A percentile compares a stretch with the other conserved stretches of the same genome.
phyloP scores from a whole-genome alignment of 1,140 invertebrate species.

The Bemisia tabaci region DNA sequence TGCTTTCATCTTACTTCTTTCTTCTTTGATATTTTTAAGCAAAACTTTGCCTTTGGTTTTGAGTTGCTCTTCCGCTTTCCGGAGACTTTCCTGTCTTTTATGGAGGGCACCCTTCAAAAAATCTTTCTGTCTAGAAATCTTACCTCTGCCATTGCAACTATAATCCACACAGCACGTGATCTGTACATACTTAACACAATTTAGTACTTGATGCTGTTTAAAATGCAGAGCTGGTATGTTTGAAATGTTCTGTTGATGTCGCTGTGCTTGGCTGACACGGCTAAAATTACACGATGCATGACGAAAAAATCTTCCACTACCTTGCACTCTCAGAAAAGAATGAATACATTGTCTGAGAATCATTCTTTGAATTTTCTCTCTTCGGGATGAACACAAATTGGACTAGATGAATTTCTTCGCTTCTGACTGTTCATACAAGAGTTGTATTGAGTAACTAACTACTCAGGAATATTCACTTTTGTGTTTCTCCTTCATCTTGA shows the following conservation, averaged over 20 bases:
- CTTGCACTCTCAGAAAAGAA: not conserved
- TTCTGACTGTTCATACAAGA: no score
- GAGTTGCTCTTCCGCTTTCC: slow-evolving; percentile 36
- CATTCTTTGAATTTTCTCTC: not conserved
- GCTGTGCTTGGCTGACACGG: not conserved
- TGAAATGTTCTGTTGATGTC: not conserved
- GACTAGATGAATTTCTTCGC: no score
- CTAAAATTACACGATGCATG: not conserved
- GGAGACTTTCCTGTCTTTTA: slow-evolving; percentile 13
- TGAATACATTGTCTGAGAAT: not conserved
- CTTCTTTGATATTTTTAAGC: slow-evolving; percentile 50
- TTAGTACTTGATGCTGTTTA: not conserved
- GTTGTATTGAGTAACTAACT: no score
- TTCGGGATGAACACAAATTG: no score
- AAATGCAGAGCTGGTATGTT: not conserved
- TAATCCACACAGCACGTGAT: not conserved
- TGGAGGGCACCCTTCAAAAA: slow-evolving; percentile 11
- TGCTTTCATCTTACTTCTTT: no score
- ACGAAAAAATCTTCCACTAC: not conserved
- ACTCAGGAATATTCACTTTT: no score
- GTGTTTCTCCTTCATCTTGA: no score
- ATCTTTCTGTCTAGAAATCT: slow-evolving; percentile 2
- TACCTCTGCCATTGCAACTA: not conserved
- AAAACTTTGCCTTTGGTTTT: slow-evolving; percentile 40
- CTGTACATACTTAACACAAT: not conserved